Base-by-base conservation (phyloP, 2,113 vertebrate genomes). In the Mesoclemmys tuberculata region DNA sequence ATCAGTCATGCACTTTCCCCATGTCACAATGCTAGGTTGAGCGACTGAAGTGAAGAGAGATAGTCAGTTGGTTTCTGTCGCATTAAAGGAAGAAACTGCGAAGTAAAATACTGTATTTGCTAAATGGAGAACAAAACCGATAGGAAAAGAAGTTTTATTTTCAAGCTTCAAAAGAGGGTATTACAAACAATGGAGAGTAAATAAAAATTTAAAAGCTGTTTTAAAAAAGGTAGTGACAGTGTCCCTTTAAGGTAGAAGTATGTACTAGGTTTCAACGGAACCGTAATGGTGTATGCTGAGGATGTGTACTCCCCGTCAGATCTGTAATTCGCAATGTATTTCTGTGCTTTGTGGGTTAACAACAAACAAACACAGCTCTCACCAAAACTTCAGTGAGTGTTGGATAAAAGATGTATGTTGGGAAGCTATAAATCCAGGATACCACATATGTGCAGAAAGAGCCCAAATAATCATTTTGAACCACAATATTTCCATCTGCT, bases 91-190 rank as follows among this genome's bases (percentile, higher is more conserved):
- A 89, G 80, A 88, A 86, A 51, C 29, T 77, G 78, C 54, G 87
- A 48, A 46, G 90, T 18, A 58, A 77, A 38, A 75, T 61, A 38
- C 61, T 48, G n/a, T 24, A 35, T 55, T 22, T 64, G 48, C 84
- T 92, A 46, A 75, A 71, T 5, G 80, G 64, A 91, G 56, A 89
- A 79, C 41, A 89, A 77, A 74, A 93, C 16, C 46, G 87, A 86
- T 38, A 96, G 54, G 82, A 95, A 87, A 95, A 75, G 74, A 82
- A 77, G 82, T n/a, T 96, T 95, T 96, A 94, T 95, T 96, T 96
- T 97, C 90, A 97, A 93, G 90, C 89, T 95, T 93, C 64, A 51
- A 78, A 87, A 84, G 58, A n/a, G 90, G 75, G 38, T 88, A 44
- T 92, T 93, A 85, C 89, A 85, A 93, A 90, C 85, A 75, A 56